Evolutionary conservation across 1,140 invertebrate species (phyloP).

Genomic region (Pentalonia nigronervosa): DNA sequence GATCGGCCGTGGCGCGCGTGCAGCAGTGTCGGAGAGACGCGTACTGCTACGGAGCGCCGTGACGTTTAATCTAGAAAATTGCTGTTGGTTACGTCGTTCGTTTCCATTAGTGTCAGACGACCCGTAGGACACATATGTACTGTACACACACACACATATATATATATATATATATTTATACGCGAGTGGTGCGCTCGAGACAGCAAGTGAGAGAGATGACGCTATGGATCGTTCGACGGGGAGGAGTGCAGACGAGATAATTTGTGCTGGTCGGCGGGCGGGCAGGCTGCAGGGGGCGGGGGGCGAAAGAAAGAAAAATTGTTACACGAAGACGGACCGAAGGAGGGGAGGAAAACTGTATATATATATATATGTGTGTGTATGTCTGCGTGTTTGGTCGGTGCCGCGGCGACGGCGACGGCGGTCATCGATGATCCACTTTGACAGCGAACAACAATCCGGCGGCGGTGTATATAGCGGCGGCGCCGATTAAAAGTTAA

Average conservation of each 20-base stretch:
- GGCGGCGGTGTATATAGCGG: not conserved
- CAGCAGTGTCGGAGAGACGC: not conserved
- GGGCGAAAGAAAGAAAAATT: slow-evolving; percentile 1
- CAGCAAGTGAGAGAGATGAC: not conserved
- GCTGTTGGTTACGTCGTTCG: slow-evolving; percentile 60
- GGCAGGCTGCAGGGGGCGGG: not conserved
- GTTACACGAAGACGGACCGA: not conserved
- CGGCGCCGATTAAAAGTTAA: slow-evolving; percentile 37
- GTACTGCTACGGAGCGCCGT: slow-evolving; percentile 18
- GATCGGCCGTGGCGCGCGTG: not conserved
- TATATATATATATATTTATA: not conserved
- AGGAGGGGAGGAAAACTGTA: not conserved
- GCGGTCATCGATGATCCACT: slow-evolving; percentile 42
- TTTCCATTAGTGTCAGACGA: slow-evolving; percentile 61
- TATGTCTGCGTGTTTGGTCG: not conserved
- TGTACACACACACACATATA: not conserved
- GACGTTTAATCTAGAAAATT: slow-evolving; percentile 62
- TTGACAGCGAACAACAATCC: slow-evolving; percentile 23
- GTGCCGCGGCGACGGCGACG: not conserved
- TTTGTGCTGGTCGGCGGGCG: not conserved
- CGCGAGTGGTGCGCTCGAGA: not conserved
- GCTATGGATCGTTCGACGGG: not conserved
- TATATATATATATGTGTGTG: not conserved
- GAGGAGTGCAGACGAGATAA: slow-evolving; percentile 1
- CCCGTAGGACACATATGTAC: slow-evolving; percentile 59